These are phyloP conservation scores for Hydrozoanthus gracilis DNA, from an alignment of 92 coral and sea anemone genomes.

Conservation along the genomic window DNA sequence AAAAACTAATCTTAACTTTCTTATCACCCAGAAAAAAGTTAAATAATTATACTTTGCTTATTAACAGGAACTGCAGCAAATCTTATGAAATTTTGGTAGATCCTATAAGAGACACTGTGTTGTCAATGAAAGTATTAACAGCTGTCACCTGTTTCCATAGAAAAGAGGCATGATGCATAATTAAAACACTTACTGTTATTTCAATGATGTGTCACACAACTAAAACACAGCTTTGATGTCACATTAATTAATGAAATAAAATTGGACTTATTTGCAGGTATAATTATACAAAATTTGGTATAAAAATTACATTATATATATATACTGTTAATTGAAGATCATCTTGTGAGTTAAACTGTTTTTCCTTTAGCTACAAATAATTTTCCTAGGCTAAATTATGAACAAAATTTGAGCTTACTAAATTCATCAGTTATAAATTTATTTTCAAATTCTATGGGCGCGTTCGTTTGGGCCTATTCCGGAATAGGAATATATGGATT, in stretches of 20 bases:
- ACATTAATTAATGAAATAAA: neutral
- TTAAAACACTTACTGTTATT: neutral
- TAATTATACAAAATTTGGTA: too few species aligned
- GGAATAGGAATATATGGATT: too few species aligned
- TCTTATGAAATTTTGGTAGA: neutral
- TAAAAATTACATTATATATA: too few species aligned
- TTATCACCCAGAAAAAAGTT: neutral
- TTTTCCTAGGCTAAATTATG: too few species aligned
- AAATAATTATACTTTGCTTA: neutral
- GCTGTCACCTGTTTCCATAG: constrained; percentile 38
- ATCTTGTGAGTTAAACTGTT: too few species aligned
- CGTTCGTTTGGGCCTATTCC: too few species aligned
- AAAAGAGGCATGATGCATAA: neutral
- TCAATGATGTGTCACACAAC: constrained; percentile 9
- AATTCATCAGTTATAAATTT: too few species aligned
- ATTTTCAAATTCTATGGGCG: too few species aligned
- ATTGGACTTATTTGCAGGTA: neutral
- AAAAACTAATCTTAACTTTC: neutral
- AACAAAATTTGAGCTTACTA: too few species aligned
- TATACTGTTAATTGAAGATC: too few species aligned
- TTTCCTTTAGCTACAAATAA: too few species aligned
- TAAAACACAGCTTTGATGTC: neutral
- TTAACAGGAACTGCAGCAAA: neutral
- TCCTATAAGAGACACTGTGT: neutral
- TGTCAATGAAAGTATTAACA: neutral